phyloP scores from a whole-genome alignment of 2,888 invertebrate genomes.

The Athalia circularis region DNA sequence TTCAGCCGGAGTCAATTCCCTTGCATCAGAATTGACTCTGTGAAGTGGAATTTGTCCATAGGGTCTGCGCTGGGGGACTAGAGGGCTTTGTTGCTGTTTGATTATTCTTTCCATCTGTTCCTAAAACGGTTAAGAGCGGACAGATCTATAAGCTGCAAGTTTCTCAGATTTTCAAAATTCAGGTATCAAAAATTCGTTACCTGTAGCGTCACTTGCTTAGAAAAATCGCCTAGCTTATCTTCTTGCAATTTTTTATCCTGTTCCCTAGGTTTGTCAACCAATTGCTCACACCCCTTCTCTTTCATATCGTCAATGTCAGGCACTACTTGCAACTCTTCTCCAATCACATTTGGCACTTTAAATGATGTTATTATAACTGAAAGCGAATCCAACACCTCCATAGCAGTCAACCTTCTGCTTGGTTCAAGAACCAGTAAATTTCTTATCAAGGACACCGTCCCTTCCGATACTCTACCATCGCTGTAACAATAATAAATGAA shows the following conservation, averaged over 20 bases:
- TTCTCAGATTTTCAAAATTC: background rate
- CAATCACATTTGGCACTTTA: slow-evolving; percentile 73
- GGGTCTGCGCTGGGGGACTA: slow-evolving; percentile 58
- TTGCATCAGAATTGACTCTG: slow-evolving; percentile 77
- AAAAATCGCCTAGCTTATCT: slow-evolving; percentile 60
- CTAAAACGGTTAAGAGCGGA: slow-evolving; percentile 49
- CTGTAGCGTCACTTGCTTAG: slow-evolving; percentile 64
- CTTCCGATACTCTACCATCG: slow-evolving; percentile 79
- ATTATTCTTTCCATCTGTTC: slow-evolving; percentile 66
- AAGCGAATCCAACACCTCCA: slow-evolving; percentile 80
- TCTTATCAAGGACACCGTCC: slow-evolving; percentile 81
- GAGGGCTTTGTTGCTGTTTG: slow-evolving; percentile 62
- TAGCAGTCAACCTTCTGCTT: slow-evolving; percentile 80
- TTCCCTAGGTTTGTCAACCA: slow-evolving; percentile 40
- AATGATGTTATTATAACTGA: slow-evolving; percentile 78
- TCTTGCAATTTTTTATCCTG: slow-evolving; percentile 53
- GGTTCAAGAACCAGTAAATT: slow-evolving; percentile 82
- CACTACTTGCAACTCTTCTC: slow-evolving; percentile 78
- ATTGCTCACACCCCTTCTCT: slow-evolving; percentile 52
- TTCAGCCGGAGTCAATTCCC: slow-evolving; percentile 76
- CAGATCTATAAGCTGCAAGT: background rate
- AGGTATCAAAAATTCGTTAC: slow-evolving; percentile 50
- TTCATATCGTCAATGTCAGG: slow-evolving; percentile 76
- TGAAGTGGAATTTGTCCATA: slow-evolving; percentile 77
- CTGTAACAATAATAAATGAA: slow-evolving; percentile 61